Conservation (phyloP, 2,797 vertebrate genomes). For the Spea hammondii region DNA sequence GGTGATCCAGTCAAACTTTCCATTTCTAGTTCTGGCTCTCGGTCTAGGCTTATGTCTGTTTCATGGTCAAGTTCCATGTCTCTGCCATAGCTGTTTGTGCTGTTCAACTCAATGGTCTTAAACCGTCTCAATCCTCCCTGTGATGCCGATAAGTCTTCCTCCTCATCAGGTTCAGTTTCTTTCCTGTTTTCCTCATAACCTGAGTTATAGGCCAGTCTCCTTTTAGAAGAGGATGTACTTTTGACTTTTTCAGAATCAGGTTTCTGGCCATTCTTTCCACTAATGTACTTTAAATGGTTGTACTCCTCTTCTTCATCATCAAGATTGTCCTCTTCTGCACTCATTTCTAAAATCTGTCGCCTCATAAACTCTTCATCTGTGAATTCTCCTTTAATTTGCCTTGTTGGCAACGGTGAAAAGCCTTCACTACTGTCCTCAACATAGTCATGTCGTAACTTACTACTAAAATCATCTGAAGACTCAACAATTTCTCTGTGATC, state of each 20-base stretch:
- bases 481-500: slow-evolving; percentile 74
- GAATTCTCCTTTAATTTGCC: slow-evolving; percentile 77
- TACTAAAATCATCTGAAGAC: slow-evolving; percentile 93
- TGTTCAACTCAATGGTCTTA: slow-evolving; percentile 98
- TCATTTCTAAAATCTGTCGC: slow-evolving; percentile 97
- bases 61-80: slow-evolving; percentile 88
- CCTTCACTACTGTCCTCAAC: slow-evolving; percentile 97
- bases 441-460: slow-evolving; percentile 92
- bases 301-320: slow-evolving; percentile 81
- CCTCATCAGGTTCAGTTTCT: slow-evolving; percentile 70
- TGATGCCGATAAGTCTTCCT: slow-evolving; percentile 78
- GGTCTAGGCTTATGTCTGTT: slow-evolving; percentile 82
- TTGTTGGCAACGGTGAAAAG: slow-evolving; percentile 83
- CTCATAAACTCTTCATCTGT: slow-evolving; percentile 97
- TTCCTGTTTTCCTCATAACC: slow-evolving; percentile 85
- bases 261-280: slow-evolving; percentile 78
- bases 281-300: slow-evolving; percentile 60
- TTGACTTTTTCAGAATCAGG: slow-evolving; percentile 78
- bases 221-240: slow-evolving; percentile 67
- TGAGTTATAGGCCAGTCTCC: slow-evolving; percentile 81
- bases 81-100: slow-evolving; percentile 84
- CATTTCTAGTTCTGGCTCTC: slow-evolving; percentile 98
- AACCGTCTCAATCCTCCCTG: slow-evolving; percentile 93
- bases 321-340: slow-evolving; percentile 92
- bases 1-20: slow-evolving; percentile 97